Evolutionary conservation across 2,113 vertebrate species (phyloP).

Genomic region (Pterophyllum scalare): DNA sequence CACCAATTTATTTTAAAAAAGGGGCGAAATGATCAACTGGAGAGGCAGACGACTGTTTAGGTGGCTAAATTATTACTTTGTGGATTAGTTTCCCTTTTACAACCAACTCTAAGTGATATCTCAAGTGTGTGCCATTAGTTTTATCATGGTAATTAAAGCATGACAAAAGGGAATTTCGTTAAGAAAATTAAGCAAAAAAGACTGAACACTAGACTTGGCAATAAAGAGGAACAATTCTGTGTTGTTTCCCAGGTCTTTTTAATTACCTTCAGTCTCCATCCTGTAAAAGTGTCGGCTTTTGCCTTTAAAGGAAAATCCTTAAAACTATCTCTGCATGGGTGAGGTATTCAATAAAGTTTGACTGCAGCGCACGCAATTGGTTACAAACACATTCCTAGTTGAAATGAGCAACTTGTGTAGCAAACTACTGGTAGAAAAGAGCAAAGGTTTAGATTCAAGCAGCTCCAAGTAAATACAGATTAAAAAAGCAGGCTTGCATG

Average conservation of each 20-base stretch:
- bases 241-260: conserved; percentile 18
- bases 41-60: conserved; percentile 10
- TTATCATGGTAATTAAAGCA: conserved; percentile 36
- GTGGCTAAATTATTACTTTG: conserved; percentile 22
- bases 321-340: background rate
- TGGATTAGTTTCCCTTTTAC: conserved; percentile 15
- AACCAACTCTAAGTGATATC: background rate
- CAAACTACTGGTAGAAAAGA: conserved; percentile 38
- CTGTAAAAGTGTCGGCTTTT: background rate
- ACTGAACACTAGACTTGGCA: conserved; percentile 10
- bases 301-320: background rate
- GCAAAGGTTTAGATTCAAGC: conserved; percentile 40
- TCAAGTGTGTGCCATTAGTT: conserved; percentile 12
- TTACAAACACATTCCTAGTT: background rate
- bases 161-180: conserved; percentile 34
- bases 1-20: conserved; percentile 22
- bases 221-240: conserved; percentile 15
- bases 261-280: conserved; percentile 20
- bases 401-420: background rate
- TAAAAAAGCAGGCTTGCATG: conserved; percentile 51
- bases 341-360: background rate
- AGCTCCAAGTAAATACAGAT: conserved; percentile 28
- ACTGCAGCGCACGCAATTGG: background rate
- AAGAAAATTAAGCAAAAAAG: conserved; percentile 26
- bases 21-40: conserved; percentile 21